These are phyloP conservation scores for Agrypnia vestita DNA, from an alignment of 1,140 invertebrate species.

Conservation along the genomic window DNA sequence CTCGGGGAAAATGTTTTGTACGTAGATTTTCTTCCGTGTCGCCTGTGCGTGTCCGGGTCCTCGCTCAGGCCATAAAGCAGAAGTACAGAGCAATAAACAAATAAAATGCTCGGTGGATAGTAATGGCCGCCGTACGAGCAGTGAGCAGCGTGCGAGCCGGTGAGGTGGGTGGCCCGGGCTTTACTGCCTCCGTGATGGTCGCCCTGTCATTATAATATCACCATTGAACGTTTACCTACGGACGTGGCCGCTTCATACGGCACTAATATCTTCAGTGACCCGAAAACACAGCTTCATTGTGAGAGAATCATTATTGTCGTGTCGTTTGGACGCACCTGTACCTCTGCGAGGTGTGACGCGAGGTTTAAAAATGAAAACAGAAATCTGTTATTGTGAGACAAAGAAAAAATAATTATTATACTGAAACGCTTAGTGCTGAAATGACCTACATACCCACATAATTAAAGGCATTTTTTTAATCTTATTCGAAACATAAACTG, in stretches of 20 bases:
- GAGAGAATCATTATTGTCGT: background rate
- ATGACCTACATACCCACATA: too few species aligned
- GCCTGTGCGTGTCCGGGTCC: constrained; percentile 7
- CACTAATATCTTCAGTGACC: constrained; percentile 28
- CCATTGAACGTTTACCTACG: constrained; percentile 44
- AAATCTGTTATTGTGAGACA: too few species aligned
- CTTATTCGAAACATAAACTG: too few species aligned
- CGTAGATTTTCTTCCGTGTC: background rate
- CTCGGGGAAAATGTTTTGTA: background rate
- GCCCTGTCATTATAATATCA: constrained; percentile 46
- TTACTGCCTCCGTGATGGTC: constrained; percentile 22
- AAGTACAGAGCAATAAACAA: constrained; percentile 53
- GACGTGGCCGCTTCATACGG: background rate
- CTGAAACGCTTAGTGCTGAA: too few species aligned
- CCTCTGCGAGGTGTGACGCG: too few species aligned
- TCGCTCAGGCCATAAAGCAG: constrained; percentile 37
- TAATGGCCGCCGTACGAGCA: constrained; percentile 41
- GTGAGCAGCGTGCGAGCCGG: background rate
- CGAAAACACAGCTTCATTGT: background rate
- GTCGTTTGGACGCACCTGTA: too few species aligned
- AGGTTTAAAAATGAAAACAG: too few species aligned
- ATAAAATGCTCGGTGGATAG: constrained; percentile 45
- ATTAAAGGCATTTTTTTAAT: too few species aligned
- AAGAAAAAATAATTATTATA: too few species aligned
- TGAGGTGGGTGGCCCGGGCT: constrained; percentile 40